phyloP scores from a whole-genome alignment of 2,113 vertebrate species.

The Nibea albiflora region DNA sequence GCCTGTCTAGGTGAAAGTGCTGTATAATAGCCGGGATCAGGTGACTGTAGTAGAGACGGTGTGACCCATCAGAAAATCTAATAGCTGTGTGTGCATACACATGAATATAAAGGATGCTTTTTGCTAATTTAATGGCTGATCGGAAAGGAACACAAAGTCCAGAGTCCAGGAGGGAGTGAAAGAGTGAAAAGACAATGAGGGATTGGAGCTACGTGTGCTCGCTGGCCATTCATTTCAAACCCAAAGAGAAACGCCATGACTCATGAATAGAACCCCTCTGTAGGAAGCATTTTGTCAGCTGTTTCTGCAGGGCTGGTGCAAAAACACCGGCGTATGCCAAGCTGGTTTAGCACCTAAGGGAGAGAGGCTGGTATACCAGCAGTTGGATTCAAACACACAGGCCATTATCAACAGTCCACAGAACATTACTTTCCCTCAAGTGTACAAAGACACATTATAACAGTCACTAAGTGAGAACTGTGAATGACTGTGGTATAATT shows the following conservation, averaged over 20 bases:
- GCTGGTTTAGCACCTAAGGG: slow-evolving; percentile 32
- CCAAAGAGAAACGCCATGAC: slow-evolving; percentile 44
- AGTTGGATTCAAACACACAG: slow-evolving; percentile 7
- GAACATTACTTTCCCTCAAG: neutral
- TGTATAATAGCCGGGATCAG: slow-evolving; percentile 2
- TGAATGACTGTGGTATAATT: neutral
- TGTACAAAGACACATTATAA: neutral
- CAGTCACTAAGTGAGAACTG: neutral
- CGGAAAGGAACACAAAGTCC: neutral
- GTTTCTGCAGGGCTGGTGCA: slow-evolving; percentile 47
- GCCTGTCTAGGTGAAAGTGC: neutral
- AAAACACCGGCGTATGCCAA: slow-evolving; percentile 35
- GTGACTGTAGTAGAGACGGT: neutral
- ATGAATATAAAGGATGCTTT: neutral
- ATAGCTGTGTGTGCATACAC: neutral
- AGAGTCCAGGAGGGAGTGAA: neutral
- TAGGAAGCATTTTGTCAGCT: slow-evolving; percentile 57
- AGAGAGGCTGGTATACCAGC: neutral
- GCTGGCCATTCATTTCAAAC: slow-evolving; percentile 30
- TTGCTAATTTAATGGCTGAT: slow-evolving; percentile 8
- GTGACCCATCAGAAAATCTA: slow-evolving; percentile 51
- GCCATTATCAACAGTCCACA: slow-evolving; percentile 13
- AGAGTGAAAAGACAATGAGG: slow-evolving; percentile 13
- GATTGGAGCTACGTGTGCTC: slow-evolving; percentile 10
- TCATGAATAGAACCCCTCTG: slow-evolving; percentile 50